Base-by-base conservation (phyloP, 2,797 vertebrate genomes). In the Holocentrus rufus region DNA sequence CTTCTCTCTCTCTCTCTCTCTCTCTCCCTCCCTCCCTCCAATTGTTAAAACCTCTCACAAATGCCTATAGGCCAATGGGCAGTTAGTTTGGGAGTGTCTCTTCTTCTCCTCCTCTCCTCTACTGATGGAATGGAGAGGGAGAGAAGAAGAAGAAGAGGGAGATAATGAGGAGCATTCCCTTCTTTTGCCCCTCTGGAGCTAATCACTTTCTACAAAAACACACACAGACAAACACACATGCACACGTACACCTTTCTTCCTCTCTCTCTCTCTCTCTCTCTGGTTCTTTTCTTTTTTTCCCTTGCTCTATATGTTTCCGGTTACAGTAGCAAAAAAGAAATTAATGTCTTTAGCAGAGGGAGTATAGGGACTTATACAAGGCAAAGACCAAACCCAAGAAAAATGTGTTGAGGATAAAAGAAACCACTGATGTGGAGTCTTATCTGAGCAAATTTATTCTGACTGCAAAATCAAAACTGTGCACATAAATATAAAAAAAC, bases 31-130 rank as follows among this genome's bases (percentile, higher is more conserved):
- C 31, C 7, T 0, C 53, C 17, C 25, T 65, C 86, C 75, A 76
- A 87, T 85, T 80, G 91, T 93, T 92, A 93, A 95, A 93, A 93
- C 81, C 84, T 83, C 55, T 78, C 81, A 76, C 36, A 84, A 88
- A 90, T 87, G 74, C 84, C 90, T 87, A 60, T 55, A 77, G 92
- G 90, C 94, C 93, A 95, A 90, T 90, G 85, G 83, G 90, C 82
- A 84, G 84, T 88, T 83, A 82, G 83, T 86, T 81, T 7, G 63
- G 93, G 93, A 91, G 92, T 90, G 87, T 92, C 89, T 92, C 76
- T 77, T 92, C 76, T 77, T 89, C 79, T 77, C 34, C 69, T 85
- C 74, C 77, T 85, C 81, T 76, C 68, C 67, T 87, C 65, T 34
- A 83, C 82, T 73, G 72, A 74, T 80, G 74, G 70, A 84, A 88